Evolutionary conservation across 2,113 vertebrate genomes (phyloP), one percentile per base, ranked within the genome.

Genomic region (Phylloscopus trochilus): DNA sequence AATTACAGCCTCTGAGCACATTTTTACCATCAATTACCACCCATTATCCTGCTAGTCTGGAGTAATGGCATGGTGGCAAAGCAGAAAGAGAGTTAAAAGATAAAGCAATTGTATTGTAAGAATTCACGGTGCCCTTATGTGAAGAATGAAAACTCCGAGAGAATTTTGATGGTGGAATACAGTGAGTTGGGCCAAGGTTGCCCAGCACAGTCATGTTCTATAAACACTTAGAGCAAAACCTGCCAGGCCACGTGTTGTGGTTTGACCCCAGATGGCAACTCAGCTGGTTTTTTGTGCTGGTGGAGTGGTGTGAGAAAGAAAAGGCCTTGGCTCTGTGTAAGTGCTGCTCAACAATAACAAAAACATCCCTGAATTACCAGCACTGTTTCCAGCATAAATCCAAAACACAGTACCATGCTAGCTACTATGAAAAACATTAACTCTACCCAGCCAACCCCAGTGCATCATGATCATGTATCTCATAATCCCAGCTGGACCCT

Each of bases 211-310:
- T 33, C 10, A 5, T 11, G 18, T 52, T n/a, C 1, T 3, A 2
- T 15, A 22, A 49, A 41, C 12, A 15, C 16, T 15, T 28, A 7
- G 28, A 58, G 37, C 43, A 58, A 56, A 74, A 31, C 27, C 19
- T 39, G 8, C n/a, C 33, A 44, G 31, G 31, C 35, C 15, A 2
- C 1, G 1, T 67, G 63, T 31, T 0, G 0, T 55, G 41, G 14
- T 76, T 76, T 62, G 35, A 55, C n/a, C 47, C 46, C 47, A 62
- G 30, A 14, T 41, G 62, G n/a, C 62, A 76, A 9, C 53, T 83
- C 39, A 53, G 39, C 46, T 76, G 55, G 2, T 11, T 31, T 47
- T 55, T 27, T 22, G 13, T 76, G 30, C 39, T 53, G 20, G 10
- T 59, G 33, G n/a, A 3, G 16, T 47, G 24, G 14, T 53, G n/a